Evolutionary conservation across 2,113 vertebrate species (phyloP).

Genomic region (Sturnira hondurensis): DNA sequence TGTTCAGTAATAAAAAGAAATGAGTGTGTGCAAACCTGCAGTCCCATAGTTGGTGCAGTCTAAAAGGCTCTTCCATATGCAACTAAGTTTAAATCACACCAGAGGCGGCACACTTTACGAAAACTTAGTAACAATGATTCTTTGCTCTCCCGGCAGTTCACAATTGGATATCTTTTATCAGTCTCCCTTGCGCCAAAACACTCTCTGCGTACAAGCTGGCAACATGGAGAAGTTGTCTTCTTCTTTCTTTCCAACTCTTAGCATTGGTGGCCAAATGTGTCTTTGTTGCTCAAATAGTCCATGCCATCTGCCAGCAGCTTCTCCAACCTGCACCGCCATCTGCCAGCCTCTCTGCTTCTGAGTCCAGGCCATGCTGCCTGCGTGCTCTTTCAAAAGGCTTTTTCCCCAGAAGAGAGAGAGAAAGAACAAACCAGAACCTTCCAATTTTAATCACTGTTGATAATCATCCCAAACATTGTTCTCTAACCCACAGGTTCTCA

Average conservation of each 20-base stretch:
- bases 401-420: conserved; percentile 15
- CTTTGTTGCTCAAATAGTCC: conserved; percentile 72
- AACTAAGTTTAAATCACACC: background rate
- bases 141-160: conserved; percentile 15
- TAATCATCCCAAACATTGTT: background rate
- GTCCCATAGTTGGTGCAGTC: background rate
- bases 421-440: background rate
- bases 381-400: conserved; percentile 30
- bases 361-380: conserved; percentile 16
- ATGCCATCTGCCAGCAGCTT: conserved; percentile 59
- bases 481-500: background rate
- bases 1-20: background rate
- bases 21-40: background rate
- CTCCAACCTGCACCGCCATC: conserved; percentile 33
- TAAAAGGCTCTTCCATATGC: background rate
- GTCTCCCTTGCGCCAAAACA: conserved; percentile 51
- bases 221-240: conserved; percentile 54
- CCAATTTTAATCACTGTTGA: background rate
- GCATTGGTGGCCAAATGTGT: conserved; percentile 63
- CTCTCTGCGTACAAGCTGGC: conserved; percentile 67
- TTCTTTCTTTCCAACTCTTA: conserved; percentile 67
- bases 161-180: conserved; percentile 47
- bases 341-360: conserved; percentile 25
- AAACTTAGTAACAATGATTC: conserved; percentile 26
- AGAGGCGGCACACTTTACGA: background rate